Conservation (phyloP, 1,140 invertebrate genomes). For the Lutraria rhynchaena region DNA sequence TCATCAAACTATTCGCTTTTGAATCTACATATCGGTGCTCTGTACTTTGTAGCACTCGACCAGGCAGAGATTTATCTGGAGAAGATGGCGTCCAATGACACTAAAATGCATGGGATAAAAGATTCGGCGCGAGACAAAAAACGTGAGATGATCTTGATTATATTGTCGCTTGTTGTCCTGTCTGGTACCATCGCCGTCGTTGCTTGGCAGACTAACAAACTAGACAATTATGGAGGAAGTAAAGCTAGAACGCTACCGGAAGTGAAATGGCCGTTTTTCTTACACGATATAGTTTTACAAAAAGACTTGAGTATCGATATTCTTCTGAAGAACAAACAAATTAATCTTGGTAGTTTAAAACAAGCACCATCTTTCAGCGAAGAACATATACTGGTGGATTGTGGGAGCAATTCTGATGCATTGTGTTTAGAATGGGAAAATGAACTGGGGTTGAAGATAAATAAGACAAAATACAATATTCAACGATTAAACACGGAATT, state of each 20-base stretch:
- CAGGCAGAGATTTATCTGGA: no score
- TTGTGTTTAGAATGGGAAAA: slow-evolving; percentile 51
- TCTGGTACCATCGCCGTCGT: slow-evolving; percentile 30
- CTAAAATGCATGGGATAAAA: no score
- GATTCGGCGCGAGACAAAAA: no score
- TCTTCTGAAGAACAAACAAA: background rate
- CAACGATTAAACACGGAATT: slow-evolving; percentile 1
- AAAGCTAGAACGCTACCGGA: background rate
- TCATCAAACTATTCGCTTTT: no score
- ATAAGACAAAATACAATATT: background rate
- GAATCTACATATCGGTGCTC: no score
- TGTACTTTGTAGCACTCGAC: no score
- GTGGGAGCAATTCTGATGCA: background rate
- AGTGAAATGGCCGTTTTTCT: background rate
- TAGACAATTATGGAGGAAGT: background rate
- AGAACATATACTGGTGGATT: background rate
- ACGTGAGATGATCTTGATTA: slow-evolving; percentile 11
- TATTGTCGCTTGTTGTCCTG: slow-evolving; percentile 23
- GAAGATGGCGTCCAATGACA: no score
- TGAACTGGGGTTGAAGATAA: slow-evolving; percentile 27
- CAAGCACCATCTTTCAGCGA: background rate
- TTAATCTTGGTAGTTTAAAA: background rate
- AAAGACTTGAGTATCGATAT: slow-evolving; percentile 15
- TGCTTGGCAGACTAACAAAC: slow-evolving; percentile 50
- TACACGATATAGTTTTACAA: background rate